phyloP scores from a whole-genome alignment of 2,888 invertebrate genomes.

The Ceramica pisi region DNA sequence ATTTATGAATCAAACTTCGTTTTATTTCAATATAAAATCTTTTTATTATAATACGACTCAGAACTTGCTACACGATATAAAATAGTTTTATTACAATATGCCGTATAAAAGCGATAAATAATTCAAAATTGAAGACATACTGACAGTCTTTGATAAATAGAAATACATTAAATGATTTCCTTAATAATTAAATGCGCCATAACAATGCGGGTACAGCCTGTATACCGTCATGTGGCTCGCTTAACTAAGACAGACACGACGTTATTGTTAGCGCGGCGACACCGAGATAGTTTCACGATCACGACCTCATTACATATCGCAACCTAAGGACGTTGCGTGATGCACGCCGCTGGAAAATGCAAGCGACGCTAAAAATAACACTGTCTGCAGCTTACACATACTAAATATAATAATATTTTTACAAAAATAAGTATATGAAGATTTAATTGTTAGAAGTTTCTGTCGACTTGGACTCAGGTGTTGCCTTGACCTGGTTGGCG shows the following conservation, averaged over 20 bases:
- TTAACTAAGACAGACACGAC: constrained; percentile 39
- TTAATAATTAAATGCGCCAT: constrained; percentile 77
- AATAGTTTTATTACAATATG: constrained; percentile 67
- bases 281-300: constrained; percentile 17
- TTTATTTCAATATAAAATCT: constrained; percentile 65
- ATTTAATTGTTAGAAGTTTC: constrained; percentile 69
- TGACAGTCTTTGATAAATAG: constrained; percentile 73
- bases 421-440: constrained; percentile 38
- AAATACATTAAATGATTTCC: constrained; percentile 70
- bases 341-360: constrained; percentile 38
- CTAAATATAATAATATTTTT: constrained; percentile 55
- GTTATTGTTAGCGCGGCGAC: constrained; percentile 33
- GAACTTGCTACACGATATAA: constrained; percentile 64
- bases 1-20: constrained; percentile 57
- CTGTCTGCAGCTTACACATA: constrained; percentile 45
- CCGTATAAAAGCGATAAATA: constrained; percentile 74
- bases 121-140: constrained; percentile 75
- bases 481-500: constrained; percentile 79
- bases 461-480: constrained; percentile 83
- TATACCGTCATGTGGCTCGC: constrained; percentile 80
- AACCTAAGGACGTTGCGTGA: constrained; percentile 28
- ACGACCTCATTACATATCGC: constrained; percentile 52
- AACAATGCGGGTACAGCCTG: constrained; percentile 79
- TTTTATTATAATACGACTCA: constrained; percentile 62
- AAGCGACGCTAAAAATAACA: constrained; percentile 43